Conservation (phyloP, 1,140 invertebrate genomes). For the Spodoptera frugiperda region DNA sequence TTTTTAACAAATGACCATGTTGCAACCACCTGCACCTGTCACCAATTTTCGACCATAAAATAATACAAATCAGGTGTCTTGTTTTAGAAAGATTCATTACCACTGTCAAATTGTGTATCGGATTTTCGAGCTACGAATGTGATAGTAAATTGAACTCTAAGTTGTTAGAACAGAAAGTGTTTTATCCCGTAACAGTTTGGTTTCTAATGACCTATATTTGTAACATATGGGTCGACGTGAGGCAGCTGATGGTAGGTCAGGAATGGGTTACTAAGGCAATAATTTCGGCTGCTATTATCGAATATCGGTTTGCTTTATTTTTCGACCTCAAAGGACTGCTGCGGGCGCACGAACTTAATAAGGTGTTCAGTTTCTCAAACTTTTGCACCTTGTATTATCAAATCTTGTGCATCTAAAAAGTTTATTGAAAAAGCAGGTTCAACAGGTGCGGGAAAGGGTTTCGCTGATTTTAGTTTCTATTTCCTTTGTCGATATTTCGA, state of each 20-base stretch:
- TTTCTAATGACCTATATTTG: conserved; percentile 73
- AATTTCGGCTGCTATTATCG: conserved; percentile 75
- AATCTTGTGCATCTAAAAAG: conserved; percentile 62
- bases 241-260: conserved; percentile 77
- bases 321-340: conserved; percentile 60
- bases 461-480: conserved; percentile 55
- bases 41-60: conserved; percentile 63
- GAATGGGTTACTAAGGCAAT: conserved; percentile 74
- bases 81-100: conserved; percentile 70
- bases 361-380: conserved; percentile 68
- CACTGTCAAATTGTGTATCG: conserved; percentile 49
- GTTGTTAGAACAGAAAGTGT: conserved; percentile 43
- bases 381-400: conserved; percentile 81
- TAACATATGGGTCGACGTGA: conserved; percentile 69
- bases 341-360: conserved; percentile 69
- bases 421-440: conserved; percentile 65
- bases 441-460: conserved; percentile 69
- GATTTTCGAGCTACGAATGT: not conserved
- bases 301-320: conserved; percentile 79
- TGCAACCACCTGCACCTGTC: conserved; percentile 61
- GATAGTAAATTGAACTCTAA: conserved; percentile 51
- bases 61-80: conserved; percentile 64
- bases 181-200: conserved; percentile 43
- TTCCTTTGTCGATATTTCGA: conserved; percentile 27
- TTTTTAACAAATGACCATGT: conserved; percentile 60